phyloP scores from a whole-genome alignment of 2,888 invertebrate species.

The Onthophagus sagittarius region DNA sequence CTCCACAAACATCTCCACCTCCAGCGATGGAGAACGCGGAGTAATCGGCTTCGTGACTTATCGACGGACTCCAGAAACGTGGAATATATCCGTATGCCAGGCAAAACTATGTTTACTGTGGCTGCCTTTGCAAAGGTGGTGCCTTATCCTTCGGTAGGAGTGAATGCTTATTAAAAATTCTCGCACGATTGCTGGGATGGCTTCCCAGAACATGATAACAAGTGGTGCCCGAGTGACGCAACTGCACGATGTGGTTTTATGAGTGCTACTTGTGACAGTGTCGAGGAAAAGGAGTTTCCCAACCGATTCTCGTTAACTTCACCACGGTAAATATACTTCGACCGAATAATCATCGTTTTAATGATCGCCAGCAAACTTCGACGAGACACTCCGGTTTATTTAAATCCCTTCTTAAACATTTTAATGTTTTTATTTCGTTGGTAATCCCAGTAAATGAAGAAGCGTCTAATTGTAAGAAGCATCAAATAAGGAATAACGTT shows the following conservation, averaged over 20 bases:
- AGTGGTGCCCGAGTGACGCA: background rate
- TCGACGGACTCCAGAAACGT: background rate
- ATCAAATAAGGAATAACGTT: too few relatives aligned
- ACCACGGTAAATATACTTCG: background rate
- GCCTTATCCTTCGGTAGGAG: background rate
- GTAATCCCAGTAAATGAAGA: too few relatives aligned
- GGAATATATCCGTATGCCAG: background rate
- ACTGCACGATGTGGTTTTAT: background rate
- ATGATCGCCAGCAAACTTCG: background rate
- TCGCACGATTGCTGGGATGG: background rate
- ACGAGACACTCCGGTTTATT: background rate
- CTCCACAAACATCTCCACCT: background rate
- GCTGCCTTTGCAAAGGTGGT: too few relatives aligned
- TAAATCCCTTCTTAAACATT: too few relatives aligned
- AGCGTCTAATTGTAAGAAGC: too few relatives aligned
- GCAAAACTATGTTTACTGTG: background rate
- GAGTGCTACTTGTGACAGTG: background rate
- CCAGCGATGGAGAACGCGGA: background rate
- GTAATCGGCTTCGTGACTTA: background rate
- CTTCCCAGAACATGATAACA: background rate
- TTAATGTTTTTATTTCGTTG: too few relatives aligned
- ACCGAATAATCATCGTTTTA: background rate
- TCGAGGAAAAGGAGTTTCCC: background rate
- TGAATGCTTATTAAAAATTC: background rate
- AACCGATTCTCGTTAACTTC: background rate